These are phyloP conservation scores for Euwallacea fornicatus DNA, from an alignment of 1,140 invertebrate genomes.

Conservation along the genomic window DNA sequence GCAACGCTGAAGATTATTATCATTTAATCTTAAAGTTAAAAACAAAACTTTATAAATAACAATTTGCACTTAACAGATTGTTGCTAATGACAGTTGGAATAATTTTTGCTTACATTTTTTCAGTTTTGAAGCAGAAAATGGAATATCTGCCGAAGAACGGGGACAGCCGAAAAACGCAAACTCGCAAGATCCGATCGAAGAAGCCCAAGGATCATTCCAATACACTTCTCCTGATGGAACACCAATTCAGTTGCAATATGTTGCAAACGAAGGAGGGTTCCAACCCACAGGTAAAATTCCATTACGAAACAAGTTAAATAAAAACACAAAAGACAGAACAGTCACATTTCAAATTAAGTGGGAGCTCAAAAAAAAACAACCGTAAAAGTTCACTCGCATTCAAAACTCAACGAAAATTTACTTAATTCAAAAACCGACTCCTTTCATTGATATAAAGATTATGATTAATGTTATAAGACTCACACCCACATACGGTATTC, in stretches of 20 bases:
- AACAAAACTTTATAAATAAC: background rate
- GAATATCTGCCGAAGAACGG: slow-evolving; percentile 63
- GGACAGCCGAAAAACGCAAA: slow-evolving; percentile 61
- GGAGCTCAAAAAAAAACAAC: too few relatives aligned
- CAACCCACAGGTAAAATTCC: slow-evolving; percentile 54
- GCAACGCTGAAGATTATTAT: background rate
- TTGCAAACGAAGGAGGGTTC: slow-evolving; percentile 62
- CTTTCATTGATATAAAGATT: too few relatives aligned
- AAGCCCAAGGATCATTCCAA: slow-evolving; percentile 48
- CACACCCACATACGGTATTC: too few relatives aligned
- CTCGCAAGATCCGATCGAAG: slow-evolving; percentile 45
- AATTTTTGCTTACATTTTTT: slow-evolving; percentile 8
- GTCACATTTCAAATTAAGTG: background rate
- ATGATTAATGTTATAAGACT: too few relatives aligned
- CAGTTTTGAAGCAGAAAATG: slow-evolving; percentile 70
- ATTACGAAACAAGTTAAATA: background rate
- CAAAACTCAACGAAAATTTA: too few relatives aligned
- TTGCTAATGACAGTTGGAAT: background rate
- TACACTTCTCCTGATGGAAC: slow-evolving; percentile 61
- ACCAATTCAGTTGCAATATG: slow-evolving; percentile 56
- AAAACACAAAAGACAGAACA: background rate
- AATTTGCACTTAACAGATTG: too few relatives aligned
- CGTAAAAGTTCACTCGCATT: too few relatives aligned
- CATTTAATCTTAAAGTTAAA: background rate
- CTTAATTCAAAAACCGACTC: too few relatives aligned